Base-by-base conservation (phyloP, 2,113 vertebrate species). In the Lichenostomus cassidix region DNA sequence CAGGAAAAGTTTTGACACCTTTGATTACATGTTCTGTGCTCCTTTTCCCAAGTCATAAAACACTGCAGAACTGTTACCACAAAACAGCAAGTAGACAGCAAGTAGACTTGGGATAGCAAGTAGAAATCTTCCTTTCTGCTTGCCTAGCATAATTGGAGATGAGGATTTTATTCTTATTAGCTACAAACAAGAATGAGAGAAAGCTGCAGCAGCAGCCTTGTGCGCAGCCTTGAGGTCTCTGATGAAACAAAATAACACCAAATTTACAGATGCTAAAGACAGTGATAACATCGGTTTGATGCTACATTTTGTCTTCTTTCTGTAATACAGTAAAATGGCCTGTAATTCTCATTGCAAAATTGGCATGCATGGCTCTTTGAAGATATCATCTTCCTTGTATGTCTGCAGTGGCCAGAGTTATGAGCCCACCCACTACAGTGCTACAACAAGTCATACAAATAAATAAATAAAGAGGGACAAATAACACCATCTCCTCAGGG, bases 211-310 rank as follows among this genome's bases (percentile, higher is more conserved):
- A n/a, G n/a, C n/a, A n/a, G n/a, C 50, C 12, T 49, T 90, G 42
- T 77, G 63, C 31, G 52, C 47, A 88, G 56, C 75, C 93, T 59
- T 88, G 90, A 88, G 56, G 68, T 94, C 85, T 78, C 85, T 94
- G 93, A 96, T 90, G 90, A 94, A 95, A 87, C 83, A 77, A 95
- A 96, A 96, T 96, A 77, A 49, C 74, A 94, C 55, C 94, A 84
- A 94, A 92, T 97, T 69, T 85, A 62, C 60, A 89, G 91, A 96
- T 95, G 62, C 93, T 91, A 97, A 96, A 96, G 96, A 47, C 17
- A 87, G 83, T 25, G 53, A 91, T 95, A 96, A 62, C 53, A 90
- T 41, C 17, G 28, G 68, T 90, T 96, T 94, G 76, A 78, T 96
- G 76, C 74, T 96, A 67, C 87, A 60, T 95, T 94, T 96, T 96